A percentile compares a stretch with the other conserved stretches of the same genome.
phyloP scores from a whole-genome alignment of 2,888 invertebrate genomes.

The Cantharis lateralis region DNA sequence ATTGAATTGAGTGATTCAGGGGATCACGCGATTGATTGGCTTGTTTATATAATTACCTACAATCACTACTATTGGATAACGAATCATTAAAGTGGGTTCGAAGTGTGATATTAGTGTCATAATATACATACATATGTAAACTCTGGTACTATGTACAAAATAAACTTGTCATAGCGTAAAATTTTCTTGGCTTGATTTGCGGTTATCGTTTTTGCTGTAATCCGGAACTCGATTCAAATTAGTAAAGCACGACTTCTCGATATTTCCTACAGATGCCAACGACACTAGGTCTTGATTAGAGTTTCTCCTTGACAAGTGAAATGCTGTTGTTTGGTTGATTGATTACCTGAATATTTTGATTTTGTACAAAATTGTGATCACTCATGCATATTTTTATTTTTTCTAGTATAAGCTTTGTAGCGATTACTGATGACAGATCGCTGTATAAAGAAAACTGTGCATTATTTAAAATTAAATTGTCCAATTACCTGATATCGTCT shows the following conservation, averaged over 20 bases:
- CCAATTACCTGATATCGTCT: background rate
- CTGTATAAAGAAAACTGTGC: too few relatives aligned
- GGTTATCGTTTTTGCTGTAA: background rate
- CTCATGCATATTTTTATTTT: too few relatives aligned
- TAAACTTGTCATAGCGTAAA: background rate
- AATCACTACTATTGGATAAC: background rate
- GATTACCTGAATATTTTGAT: too few relatives aligned
- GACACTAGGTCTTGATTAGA: too few relatives aligned
- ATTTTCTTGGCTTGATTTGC: background rate
- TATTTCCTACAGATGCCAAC: too few relatives aligned
- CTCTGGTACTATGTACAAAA: background rate
- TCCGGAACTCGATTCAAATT: background rate
- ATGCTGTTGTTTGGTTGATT: too few relatives aligned
- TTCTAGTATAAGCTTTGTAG: too few relatives aligned
- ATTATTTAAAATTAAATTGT: background rate
- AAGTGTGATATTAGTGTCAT: background rate
- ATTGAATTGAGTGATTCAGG: background rate
- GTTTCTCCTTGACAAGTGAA: too few relatives aligned
- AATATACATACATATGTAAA: background rate
- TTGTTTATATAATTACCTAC: background rate
- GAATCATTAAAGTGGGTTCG: background rate
- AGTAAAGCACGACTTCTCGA: background rate
- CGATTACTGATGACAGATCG: too few relatives aligned
- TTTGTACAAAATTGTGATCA: too few relatives aligned
- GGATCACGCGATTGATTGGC: background rate